These are phyloP conservation scores for Drosophila nigromelanica DNA, from an alignment of 1,140 invertebrate species.

Conservation along the genomic window DNA sequence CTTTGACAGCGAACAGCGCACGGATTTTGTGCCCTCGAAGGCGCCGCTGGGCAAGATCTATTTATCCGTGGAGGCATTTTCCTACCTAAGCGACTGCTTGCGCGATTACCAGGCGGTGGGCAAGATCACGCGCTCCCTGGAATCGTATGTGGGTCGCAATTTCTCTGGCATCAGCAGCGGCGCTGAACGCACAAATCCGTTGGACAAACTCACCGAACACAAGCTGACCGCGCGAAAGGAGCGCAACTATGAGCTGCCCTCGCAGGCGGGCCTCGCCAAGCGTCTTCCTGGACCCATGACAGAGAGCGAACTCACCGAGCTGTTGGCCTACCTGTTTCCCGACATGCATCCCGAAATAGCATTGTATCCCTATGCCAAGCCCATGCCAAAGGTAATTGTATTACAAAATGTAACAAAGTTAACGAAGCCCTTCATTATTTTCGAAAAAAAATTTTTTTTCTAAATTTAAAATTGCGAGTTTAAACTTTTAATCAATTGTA, in stretches of 20 bases:
- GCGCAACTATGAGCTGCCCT: conserved; percentile 51
- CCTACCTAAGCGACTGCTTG: conserved; percentile 88
- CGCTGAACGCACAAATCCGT: conserved; percentile 55
- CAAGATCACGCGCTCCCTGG: conserved; percentile 84
- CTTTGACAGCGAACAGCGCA: conserved; percentile 93
- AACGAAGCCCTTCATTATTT: too few species aligned
- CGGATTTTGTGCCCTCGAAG: conserved; percentile 93
- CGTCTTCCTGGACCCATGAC: conserved; percentile 88
- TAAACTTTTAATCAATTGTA: too few species aligned
- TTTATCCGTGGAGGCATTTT: conserved; percentile 87
- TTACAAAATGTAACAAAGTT: too few species aligned
- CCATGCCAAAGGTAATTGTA: too few species aligned
- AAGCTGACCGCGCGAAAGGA: conserved; percentile 36
- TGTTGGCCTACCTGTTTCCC: conserved; percentile 94
- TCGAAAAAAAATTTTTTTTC: too few species aligned
- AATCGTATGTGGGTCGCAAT: conserved; percentile 86
- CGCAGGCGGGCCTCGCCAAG: conserved; percentile 55
- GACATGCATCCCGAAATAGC: conserved; percentile 90
- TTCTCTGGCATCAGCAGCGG: conserved; percentile 70
- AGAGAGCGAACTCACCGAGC: conserved; percentile 89
- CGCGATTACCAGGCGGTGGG: conserved; percentile 86
- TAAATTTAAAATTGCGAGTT: too few species aligned
- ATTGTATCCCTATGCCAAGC: conserved; percentile 77
- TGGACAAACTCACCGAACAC: conserved; percentile 66
- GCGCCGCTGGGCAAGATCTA: conserved; percentile 92